A percentile compares a stretch with the other conserved stretches of the same genome.
Conservation (phyloP, 2,113 vertebrate species). For the Spea multiplicata region DNA sequence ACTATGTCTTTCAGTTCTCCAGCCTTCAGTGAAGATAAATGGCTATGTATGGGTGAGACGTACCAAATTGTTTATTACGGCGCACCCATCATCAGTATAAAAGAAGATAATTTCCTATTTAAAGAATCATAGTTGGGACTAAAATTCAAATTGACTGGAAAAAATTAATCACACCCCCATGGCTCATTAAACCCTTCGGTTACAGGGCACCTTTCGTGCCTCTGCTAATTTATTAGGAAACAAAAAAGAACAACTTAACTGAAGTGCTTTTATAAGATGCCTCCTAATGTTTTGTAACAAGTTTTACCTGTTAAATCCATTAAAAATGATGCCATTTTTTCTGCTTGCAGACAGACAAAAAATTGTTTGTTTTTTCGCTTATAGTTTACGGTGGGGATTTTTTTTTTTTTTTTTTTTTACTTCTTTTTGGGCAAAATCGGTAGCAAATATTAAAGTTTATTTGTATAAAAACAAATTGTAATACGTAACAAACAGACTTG, state of each 20-base stretch:
- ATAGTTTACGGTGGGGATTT: too few species aligned
- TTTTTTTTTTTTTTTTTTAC: too few species aligned
- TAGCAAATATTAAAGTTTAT: too few species aligned
- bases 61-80: conserved; percentile 15
- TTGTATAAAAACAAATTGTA: too few species aligned
- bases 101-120: conserved; percentile 9
- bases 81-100: conserved; percentile 1
- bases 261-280: conserved; percentile 18
- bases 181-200: conserved; percentile 19
- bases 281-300: conserved; percentile 11
- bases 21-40: neutral
- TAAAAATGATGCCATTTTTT: neutral
- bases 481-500: too few species aligned
- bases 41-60: neutral
- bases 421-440: too few species aligned
- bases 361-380: too few species aligned
- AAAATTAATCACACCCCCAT: conserved; percentile 9
- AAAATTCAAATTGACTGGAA: conserved; percentile 20
- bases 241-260: conserved; percentile 26
- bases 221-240: conserved; percentile 3
- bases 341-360: too few species aligned
- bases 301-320: neutral
- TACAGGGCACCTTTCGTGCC: conserved; percentile 8
- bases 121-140: conserved; percentile 20
- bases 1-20: neutral